phyloP scores from a whole-genome alignment of 2,888 invertebrate species.

The Scrobipalpa costella region DNA sequence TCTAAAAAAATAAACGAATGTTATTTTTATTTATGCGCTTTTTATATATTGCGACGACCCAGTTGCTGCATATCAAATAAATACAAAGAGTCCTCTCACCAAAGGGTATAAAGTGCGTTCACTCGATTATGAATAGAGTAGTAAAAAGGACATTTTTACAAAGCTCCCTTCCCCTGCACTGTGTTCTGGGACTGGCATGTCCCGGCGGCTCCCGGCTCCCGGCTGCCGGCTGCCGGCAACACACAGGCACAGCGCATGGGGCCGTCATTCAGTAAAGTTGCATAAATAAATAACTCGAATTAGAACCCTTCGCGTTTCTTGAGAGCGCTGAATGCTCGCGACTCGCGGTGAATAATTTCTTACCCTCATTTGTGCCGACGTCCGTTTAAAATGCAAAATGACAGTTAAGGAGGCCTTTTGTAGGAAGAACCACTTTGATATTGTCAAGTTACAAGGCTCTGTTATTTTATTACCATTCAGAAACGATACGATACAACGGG shows the following conservation, averaged over 20 bases:
- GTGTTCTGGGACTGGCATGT: slow-evolving; percentile 48
- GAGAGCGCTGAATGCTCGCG: slow-evolving; percentile 48
- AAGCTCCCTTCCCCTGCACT: slow-evolving; percentile 43
- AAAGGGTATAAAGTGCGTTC: slow-evolving; percentile 15
- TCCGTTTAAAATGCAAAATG: slow-evolving; percentile 43
- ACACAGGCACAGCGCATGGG: too few species aligned
- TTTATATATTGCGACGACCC: background rate
- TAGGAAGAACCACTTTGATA: background rate
- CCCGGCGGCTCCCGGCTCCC: too few species aligned
- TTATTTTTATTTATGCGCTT: background rate
- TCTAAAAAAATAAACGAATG: slow-evolving; percentile 44
- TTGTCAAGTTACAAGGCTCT: too few species aligned
- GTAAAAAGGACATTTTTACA: slow-evolving; percentile 45
- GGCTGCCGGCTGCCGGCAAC: too few species aligned
- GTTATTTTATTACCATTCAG: too few species aligned
- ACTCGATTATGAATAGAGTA: slow-evolving; percentile 24
- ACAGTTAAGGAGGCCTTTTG: slow-evolving; percentile 42
- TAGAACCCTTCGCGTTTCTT: slow-evolving; percentile 60
- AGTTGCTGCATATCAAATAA: slow-evolving; percentile 11
- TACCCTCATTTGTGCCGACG: slow-evolving; percentile 43
- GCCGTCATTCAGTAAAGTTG: slow-evolving; percentile 60
- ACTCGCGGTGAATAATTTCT: slow-evolving; percentile 53
- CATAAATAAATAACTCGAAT: slow-evolving; percentile 69
- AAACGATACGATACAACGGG: background rate
- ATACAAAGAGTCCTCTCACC: slow-evolving; percentile 7